phyloP scores from a whole-genome alignment of 2,113 vertebrate species.

The Leiothrix lutea region DNA sequence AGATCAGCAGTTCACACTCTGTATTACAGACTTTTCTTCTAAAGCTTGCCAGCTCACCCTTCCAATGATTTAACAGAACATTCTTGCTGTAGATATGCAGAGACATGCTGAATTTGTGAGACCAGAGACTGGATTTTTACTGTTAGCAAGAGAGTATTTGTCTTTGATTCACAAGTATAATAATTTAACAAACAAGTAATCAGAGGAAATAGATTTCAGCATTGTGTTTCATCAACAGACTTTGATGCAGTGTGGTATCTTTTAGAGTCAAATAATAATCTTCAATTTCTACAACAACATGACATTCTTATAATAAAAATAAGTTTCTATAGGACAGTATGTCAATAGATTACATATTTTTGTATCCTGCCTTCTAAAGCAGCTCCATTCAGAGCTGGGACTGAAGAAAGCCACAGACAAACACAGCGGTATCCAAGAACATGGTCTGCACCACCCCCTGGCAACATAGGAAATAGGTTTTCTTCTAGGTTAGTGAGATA shows the following conservation, averaged over 20 bases:
- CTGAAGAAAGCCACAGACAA: not conserved
- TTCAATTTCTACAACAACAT: not conserved
- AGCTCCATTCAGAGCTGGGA: not conserved
- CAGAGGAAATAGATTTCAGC: not conserved
- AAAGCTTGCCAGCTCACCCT: not conserved
- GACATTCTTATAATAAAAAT: not conserved
- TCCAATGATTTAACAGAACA: not conserved
- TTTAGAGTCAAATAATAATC: not conserved
- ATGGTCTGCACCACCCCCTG: not conserved
- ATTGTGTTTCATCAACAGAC: not conserved
- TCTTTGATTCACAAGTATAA: not conserved
- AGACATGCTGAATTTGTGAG: not conserved
- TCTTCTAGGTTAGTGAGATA: not conserved
- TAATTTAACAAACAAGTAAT: not conserved
- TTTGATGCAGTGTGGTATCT: not conserved
- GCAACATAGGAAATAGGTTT: not conserved
- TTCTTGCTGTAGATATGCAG: not conserved
- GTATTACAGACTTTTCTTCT: not conserved
- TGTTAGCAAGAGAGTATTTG: not conserved
- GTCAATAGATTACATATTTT: not conserved
- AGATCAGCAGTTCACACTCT: not conserved
- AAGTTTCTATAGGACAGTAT: not conserved
- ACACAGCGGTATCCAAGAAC: not conserved
- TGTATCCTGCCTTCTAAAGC: not conserved
- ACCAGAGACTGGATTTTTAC: not conserved